Percentiles rank a stretch among this genome's conserved stretches.
Conservation (phyloP, 2,888 invertebrate species). For the Anoncus sp. region DNA sequence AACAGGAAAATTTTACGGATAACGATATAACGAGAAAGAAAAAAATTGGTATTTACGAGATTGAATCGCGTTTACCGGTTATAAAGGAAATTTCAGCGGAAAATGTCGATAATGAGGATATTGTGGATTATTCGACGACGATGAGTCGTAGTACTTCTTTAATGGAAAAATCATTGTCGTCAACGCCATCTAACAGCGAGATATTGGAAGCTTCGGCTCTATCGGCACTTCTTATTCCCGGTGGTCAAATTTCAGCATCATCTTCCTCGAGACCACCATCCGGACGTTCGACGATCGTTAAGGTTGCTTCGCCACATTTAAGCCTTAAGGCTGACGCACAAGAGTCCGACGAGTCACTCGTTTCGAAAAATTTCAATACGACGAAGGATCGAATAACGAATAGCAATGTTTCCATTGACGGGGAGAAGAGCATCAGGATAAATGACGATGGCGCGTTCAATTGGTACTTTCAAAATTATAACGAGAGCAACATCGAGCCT, state of each 20-base stretch:
- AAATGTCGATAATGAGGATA: constrained; percentile 38
- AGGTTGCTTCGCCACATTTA: constrained; percentile 84
- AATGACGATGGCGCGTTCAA: constrained; percentile 86
- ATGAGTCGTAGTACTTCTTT: constrained; percentile 33
- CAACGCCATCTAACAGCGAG: constrained; percentile 76
- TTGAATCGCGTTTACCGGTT: constrained; percentile 50
- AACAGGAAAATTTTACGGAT: constrained; percentile 66
- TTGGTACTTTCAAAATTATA: constrained; percentile 96
- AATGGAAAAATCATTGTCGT: constrained; percentile 17
- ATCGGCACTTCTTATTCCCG: constrained; percentile 87
- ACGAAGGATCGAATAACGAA: too few relatives aligned
- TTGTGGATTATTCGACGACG: constrained; percentile 14
- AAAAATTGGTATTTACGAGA: constrained; percentile 54
- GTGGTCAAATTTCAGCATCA: constrained; percentile 83
- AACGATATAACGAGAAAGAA: constrained; percentile 67
- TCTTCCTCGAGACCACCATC: constrained; percentile 82
- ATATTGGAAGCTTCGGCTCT: constrained; percentile 84
- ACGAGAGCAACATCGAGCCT: constrained; percentile 86
- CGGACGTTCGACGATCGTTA: constrained; percentile 87
- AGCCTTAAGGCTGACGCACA: constrained; percentile 60
- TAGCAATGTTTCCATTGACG: too few relatives aligned
- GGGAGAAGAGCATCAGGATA: constrained; percentile 83
- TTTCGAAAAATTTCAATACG: too few relatives aligned
- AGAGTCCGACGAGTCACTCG: constrained; percentile 56
- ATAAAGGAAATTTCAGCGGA: constrained; percentile 43